These are phyloP conservation scores for Chromobotia macracanthus DNA, from an alignment of 2,797 vertebrate genomes.

Conservation along the genomic window DNA sequence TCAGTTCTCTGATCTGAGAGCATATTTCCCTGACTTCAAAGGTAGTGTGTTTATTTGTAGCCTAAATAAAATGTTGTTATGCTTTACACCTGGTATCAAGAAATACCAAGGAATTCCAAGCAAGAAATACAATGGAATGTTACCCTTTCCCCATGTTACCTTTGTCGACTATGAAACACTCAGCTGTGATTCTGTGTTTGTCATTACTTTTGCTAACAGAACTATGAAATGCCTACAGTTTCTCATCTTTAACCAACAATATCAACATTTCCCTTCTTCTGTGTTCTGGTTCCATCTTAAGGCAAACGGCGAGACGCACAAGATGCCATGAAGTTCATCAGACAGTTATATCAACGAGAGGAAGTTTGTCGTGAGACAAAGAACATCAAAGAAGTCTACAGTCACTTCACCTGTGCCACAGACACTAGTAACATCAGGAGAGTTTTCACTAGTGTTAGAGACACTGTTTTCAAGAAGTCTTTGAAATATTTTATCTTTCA, in stretches of 20 bases:
- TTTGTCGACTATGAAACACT: too few relatives aligned
- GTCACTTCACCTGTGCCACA: conserved; percentile 82
- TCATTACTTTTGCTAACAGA: too few relatives aligned
- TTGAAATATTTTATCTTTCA: conserved; percentile 76
- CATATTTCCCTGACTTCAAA: conserved; percentile 74
- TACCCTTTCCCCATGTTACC: too few relatives aligned
- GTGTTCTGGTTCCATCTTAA: conserved; percentile 48
- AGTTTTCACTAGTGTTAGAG: conserved; percentile 78
- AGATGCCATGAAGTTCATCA: conserved; percentile 74
- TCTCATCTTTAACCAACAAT: not conserved
- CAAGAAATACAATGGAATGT: too few relatives aligned
- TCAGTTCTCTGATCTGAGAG: conserved; percentile 75
- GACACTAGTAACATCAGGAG: conserved; percentile 80
- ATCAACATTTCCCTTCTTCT: conserved; percentile 7
- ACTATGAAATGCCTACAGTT: not conserved
- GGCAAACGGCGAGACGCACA: conserved; percentile 67
- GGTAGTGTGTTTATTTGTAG: conserved; percentile 61
- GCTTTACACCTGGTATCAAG: not conserved
- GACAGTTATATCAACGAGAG: conserved; percentile 73
- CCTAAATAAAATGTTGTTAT: not conserved
- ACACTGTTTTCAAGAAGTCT: conserved; percentile 76
- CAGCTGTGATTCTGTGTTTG: too few relatives aligned
- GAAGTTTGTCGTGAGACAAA: conserved; percentile 63
- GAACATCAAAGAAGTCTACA: conserved; percentile 72
- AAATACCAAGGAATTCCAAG: too few relatives aligned